phyloP scores from a whole-genome alignment of 2,888 invertebrate species.

The Drosophila emarginata region DNA sequence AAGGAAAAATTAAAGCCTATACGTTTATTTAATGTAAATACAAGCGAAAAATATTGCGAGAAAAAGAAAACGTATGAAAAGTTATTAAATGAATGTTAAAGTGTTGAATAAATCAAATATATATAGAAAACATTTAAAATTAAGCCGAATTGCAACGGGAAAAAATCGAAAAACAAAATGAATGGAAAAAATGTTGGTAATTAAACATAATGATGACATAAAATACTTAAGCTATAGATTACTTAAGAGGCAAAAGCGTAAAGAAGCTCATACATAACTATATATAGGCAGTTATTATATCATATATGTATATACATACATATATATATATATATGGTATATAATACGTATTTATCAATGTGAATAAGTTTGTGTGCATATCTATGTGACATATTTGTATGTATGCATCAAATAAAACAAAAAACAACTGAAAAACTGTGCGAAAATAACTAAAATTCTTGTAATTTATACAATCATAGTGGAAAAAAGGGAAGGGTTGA shows the following conservation, averaged over 20 bases:
- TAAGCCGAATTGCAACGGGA: conserved; percentile 37
- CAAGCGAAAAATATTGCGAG: conserved; percentile 25
- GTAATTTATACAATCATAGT: neutral
- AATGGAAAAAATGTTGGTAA: conserved; percentile 46
- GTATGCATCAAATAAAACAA: conserved; percentile 52
- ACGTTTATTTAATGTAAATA: conserved; percentile 57
- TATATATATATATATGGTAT: conserved; percentile 30
- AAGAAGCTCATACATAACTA: conserved; percentile 57
- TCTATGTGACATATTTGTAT: conserved; percentile 71
- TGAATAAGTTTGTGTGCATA: conserved; percentile 63
- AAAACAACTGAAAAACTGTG: conserved; percentile 58
- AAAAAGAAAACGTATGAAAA: conserved; percentile 15
- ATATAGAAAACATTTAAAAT: conserved; percentile 38
- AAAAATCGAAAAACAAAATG: conserved; percentile 15
- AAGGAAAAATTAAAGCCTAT: conserved; percentile 4
- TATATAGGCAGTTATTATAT: conserved; percentile 37
- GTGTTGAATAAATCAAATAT: conserved; percentile 50
- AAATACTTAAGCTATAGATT: conserved; percentile 33
- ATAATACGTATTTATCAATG: conserved; percentile 45
- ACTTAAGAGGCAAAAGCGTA: conserved; percentile 20
- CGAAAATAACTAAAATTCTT: conserved; percentile 34
- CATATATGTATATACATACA: conserved; percentile 25
- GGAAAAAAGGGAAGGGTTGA: neutral
- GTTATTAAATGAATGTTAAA: conserved; percentile 61
- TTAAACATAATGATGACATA: conserved; percentile 16